Conservation (phyloP, 1,140 invertebrate species). For the Calycopis cecrops region DNA sequence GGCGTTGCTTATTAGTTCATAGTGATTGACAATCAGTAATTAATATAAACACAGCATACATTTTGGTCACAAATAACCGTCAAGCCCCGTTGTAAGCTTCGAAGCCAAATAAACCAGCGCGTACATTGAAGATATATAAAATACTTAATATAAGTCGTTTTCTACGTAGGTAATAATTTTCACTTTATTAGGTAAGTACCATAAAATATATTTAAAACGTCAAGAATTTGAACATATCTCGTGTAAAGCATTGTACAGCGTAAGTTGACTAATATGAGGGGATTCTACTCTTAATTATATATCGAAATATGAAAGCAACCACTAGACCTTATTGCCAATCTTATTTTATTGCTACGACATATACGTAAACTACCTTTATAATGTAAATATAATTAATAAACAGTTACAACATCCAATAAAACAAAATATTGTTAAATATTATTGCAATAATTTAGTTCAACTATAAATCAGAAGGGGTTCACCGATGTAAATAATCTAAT, state of each 20-base stretch:
- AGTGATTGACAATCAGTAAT: background rate
- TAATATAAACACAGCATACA: slow-evolving; percentile 11
- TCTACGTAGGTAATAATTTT: slow-evolving; percentile 38
- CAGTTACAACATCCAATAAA: slow-evolving; percentile 67
- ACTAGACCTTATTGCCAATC: slow-evolving; percentile 70
- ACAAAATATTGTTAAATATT: slow-evolving; percentile 65
- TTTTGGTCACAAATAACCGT: slow-evolving; percentile 18
- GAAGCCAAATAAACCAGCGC: slow-evolving; percentile 34
- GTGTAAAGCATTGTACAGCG: slow-evolving; percentile 70
- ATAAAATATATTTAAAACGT: slow-evolving; percentile 66
- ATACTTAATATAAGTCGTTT: slow-evolving; percentile 42
- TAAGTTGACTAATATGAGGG: slow-evolving; percentile 35
- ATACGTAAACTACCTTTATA: slow-evolving; percentile 58
- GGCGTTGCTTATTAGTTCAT: slow-evolving; percentile 3
- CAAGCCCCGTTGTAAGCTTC: slow-evolving; percentile 9
- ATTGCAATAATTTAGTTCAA: slow-evolving; percentile 61
- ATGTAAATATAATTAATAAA: slow-evolving; percentile 67
- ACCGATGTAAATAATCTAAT: slow-evolving; percentile 32
- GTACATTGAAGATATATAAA: slow-evolving; percentile 43
- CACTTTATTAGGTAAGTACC: slow-evolving; percentile 46
- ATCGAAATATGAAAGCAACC: slow-evolving; percentile 63
- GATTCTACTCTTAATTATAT: slow-evolving; percentile 46
- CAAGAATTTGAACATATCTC: slow-evolving; percentile 58
- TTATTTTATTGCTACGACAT: slow-evolving; percentile 73
- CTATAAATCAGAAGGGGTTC: slow-evolving; percentile 55